A percentile compares a stretch with the other conserved stretches of the same genome.
These are phyloP conservation scores for Pediacus dermestoides DNA, from an alignment of 2,888 invertebrate genomes.

Conservation along the genomic window DNA sequence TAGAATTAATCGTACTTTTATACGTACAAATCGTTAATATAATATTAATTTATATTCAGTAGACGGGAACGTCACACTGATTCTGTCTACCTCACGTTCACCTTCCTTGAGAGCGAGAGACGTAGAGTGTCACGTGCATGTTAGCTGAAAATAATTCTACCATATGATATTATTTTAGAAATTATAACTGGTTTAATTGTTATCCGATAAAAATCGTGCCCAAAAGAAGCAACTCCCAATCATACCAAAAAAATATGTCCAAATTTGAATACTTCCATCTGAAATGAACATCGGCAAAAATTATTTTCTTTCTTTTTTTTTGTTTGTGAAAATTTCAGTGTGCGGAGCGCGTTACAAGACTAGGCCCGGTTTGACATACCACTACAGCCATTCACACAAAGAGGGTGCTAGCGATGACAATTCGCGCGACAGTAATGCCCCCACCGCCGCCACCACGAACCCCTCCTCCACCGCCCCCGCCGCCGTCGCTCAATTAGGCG, in stretches of 20 bases:
- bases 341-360: slow-evolving; percentile 97
- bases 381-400: slow-evolving; percentile 88
- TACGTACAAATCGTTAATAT: too few species aligned
- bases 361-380: slow-evolving; percentile 91
- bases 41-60: too few species aligned
- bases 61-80: too few species aligned
- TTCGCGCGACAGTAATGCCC: slow-evolving; percentile 49
- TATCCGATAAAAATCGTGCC: neutral
- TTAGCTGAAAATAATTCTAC: too few species aligned
- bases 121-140: too few species aligned
- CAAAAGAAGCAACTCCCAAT: too few species aligned
- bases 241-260: too few species aligned
- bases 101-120: too few species aligned
- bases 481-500: slow-evolving; percentile 28
- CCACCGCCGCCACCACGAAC: slow-evolving; percentile 41
- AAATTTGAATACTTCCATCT: slow-evolving; percentile 6
- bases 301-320: slow-evolving; percentile 25
- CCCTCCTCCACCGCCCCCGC: slow-evolving; percentile 48
- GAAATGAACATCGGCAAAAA: slow-evolving; percentile 25
- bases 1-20: too few species aligned
- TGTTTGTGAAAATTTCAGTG: slow-evolving; percentile 59
- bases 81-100: too few species aligned
- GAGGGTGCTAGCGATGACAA: slow-evolving; percentile 55
- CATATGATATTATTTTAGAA: too few species aligned
- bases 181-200: too few species aligned